These are phyloP conservation scores for Rhopalosiphum nymphaeae DNA, from an alignment of 2,888 invertebrate species.

Conservation along the genomic window DNA sequence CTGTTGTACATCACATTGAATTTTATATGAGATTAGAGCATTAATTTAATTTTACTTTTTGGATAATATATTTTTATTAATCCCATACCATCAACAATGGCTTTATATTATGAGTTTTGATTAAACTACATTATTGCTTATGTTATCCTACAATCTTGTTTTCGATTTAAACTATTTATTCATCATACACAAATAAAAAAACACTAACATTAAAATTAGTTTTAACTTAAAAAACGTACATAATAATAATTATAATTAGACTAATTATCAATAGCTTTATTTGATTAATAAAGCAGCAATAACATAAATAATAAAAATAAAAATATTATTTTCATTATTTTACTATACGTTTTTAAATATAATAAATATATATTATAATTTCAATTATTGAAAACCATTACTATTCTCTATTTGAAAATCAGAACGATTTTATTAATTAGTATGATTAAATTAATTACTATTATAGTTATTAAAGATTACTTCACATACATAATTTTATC, in stretches of 20 bases:
- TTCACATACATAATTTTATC: background rate
- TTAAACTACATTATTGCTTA: background rate
- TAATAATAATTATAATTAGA: background rate
- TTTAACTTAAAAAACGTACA: background rate
- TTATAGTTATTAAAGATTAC: background rate
- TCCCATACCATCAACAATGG: background rate
- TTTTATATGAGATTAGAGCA: background rate
- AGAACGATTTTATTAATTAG: background rate
- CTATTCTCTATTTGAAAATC: background rate
- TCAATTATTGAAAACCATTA: background rate
- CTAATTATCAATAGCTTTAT: background rate
- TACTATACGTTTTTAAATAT: background rate
- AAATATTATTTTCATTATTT: background rate
- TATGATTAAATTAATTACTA: background rate
- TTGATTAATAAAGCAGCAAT: background rate
- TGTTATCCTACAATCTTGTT: background rate
- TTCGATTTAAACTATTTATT: background rate
- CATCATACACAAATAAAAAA: background rate
- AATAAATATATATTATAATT: background rate
- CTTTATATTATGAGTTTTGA: background rate
- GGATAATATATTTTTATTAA: background rate
- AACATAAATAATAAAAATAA: background rate
- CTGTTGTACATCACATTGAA: background rate
- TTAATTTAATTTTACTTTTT: background rate
- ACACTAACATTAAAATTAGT: background rate